Evolutionary conservation across 2,888 invertebrate genomes (phyloP).

Genomic region (Choristoneura rosaceana): DNA sequence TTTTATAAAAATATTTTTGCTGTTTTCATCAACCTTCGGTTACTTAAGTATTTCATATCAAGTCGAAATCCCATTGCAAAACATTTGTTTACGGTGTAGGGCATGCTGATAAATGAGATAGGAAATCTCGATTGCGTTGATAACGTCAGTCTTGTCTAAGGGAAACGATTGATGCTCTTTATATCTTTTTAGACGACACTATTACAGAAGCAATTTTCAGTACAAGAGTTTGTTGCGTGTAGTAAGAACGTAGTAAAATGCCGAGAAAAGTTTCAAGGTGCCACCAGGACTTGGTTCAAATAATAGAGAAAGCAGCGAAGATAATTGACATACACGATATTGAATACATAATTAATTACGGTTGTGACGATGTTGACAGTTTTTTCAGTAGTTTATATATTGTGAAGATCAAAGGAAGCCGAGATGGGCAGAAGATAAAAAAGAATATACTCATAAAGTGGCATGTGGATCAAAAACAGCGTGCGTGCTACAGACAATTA

Average conservation of each 20-base stretch:
- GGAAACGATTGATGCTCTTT: conserved; percentile 19
- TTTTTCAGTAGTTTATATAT: conserved; percentile 59
- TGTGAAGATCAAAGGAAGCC: conserved; percentile 59
- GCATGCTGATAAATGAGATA: conserved; percentile 28
- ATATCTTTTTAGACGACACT: conserved; percentile 15
- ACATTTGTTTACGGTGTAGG: conserved; percentile 10
- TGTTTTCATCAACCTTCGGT: background rate
- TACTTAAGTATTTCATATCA: background rate
- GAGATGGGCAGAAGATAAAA: conserved; percentile 61
- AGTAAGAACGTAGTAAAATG: conserved; percentile 54
- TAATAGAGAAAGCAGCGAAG: conserved; percentile 63
- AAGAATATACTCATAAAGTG: conserved; percentile 61
- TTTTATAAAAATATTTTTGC: background rate
- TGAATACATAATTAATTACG: conserved; percentile 56
- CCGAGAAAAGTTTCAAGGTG: conserved; percentile 68
- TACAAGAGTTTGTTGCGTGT: conserved; percentile 44
- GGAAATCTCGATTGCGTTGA: conserved; percentile 24
- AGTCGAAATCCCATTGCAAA: conserved; percentile 6
- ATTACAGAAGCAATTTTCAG: conserved; percentile 39
- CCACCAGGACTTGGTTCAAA: conserved; percentile 59
- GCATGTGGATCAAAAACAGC: conserved; percentile 60
- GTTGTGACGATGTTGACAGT: conserved; percentile 64
- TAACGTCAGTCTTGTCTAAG: conserved; percentile 38
- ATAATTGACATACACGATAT: conserved; percentile 54
- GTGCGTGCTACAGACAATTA: conserved; percentile 59